Base-by-base conservation (phyloP, 1,140 invertebrate species). In the Formica exsecta region DNA sequence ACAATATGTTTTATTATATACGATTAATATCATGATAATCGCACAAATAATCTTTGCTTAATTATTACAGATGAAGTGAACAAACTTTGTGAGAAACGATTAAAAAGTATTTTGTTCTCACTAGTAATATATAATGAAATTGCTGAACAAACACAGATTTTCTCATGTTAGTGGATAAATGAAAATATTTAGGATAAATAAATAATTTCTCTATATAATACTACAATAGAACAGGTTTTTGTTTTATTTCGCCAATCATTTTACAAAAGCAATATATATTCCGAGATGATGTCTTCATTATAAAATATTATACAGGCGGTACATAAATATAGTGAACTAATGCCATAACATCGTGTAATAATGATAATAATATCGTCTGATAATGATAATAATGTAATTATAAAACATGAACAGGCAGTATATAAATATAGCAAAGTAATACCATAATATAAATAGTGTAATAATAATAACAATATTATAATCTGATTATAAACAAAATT, bases 11-110 rank as follows among this genome's bases (percentile, higher is more conserved):
- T 51, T 75, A 64, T 48, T 2, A 16, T 48, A 48, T 77, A 7
- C 19, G 54, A 64, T 83, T 76, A 2, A 57, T 32, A 81, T 32
- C 61, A 77, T 54, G 8, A 59, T 36, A 16, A 9, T 62, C 44
- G 61, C 61, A 59, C 70, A 38, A 68, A 29, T 77, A 59, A 66
- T 87, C 75, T 87, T 89, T 81, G 32, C 94, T 22, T 22, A 22
- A 22, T 93, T 92, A 89, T 97, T 97, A 88, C 96, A 97, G 98
- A 98, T 92, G 97, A 98, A 95, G 97, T 98, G 22, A 97, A 97
- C 91, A 96, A 96, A 92, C 95, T 98, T 86, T 98, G 97, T 93
- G 96, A 97, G 32, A 96, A 96, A 66, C 96, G 97, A 94, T 95
- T 98, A 86, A 97, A 97, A 93, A 97, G 96, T 91, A 97, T 98